Base-by-base conservation (phyloP, 2,113 vertebrate species). In the Capreolus pygargus region DNA sequence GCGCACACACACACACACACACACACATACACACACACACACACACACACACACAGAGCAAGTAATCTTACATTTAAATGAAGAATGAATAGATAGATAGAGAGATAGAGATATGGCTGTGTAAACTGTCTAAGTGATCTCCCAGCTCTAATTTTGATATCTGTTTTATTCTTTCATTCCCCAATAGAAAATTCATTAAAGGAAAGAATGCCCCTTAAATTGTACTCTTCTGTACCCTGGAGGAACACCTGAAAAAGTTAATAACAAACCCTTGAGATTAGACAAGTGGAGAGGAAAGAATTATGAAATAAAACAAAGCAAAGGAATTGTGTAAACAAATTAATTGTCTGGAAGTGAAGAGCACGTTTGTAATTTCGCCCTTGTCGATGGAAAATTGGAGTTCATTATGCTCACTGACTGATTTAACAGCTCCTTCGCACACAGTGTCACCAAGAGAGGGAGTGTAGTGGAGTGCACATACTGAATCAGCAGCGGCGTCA, bases 331-430 rank as follows among this genome's bases (percentile, higher is more conserved):
- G 98, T 99, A 99, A 99, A 99, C 99, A 99, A 98, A 98, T 99
- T 99, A 99, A 99, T 99, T 99, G 98, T 97, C 98, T 99, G 98
- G 97, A 99, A 99, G 97, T 98, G 97, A 98, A 98, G 98, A 98
- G 95, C 98, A 54, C 79, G 47, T 98, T 98, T 98, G 98, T 99
- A 98, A 98, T 99, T 98, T 99, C 98, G 98, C 97, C 98, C 98
- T 98, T 98, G 95, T 99, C 13, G 47, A 98, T 98, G 98, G 97
- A 96, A 99, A 98, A 98, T 98, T 98, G 97, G 97, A 98, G 98
- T 98, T 99, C 97, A 98, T 99, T 98, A 98, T 91, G 94, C 97
- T 98, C 50, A 0, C 95, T 98, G 98, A 93, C 98, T 98, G 98
- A 98, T 98, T 98, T 98, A 98, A 98, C 98, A 99, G 98, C 98